These are phyloP conservation scores for Grammomys dolichurus DNA, from an alignment of 2,113 vertebrate species.

Conservation along the genomic window DNA sequence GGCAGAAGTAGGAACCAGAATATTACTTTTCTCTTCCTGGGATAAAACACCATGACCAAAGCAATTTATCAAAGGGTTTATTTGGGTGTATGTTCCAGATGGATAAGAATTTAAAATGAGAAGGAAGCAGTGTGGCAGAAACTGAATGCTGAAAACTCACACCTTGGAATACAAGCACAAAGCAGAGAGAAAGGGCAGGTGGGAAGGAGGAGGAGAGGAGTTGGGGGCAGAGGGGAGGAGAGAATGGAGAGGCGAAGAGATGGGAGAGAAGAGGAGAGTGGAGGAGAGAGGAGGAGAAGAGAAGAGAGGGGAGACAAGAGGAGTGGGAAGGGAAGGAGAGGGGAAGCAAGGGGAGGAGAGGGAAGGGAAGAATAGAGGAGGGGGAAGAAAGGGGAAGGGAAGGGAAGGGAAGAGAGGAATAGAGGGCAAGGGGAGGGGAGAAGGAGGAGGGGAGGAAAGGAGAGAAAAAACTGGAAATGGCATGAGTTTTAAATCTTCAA, in stretches of 20 bases:
- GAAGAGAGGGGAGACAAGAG: not conserved
- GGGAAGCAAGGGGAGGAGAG: accelerated
- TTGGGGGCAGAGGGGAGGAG: accelerated
- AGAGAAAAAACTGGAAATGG: not conserved
- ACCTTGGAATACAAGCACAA: not conserved
- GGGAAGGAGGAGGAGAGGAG: not conserved
- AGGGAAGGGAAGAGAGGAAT: too few species aligned
- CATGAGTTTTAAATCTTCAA: not conserved
- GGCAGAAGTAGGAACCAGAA: not conserved
- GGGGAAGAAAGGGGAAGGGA: not conserved
- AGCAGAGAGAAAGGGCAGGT: not conserved
- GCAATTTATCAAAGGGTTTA: not conserved
- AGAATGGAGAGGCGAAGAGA: too few species aligned
- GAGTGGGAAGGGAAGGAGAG: not conserved
- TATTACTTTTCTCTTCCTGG: not conserved
- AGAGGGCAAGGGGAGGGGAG: not conserved
- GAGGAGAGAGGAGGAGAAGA: not conserved
- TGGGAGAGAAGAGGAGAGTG: accelerated
- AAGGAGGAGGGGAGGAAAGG: too few species aligned
- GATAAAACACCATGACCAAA: not conserved
- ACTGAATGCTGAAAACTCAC: not conserved
- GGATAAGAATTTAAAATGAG: not conserved
- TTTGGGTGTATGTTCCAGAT: not conserved
- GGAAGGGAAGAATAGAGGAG: accelerated
- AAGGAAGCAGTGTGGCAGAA: not conserved